These are phyloP conservation scores for Leucosticte australis DNA, from an alignment of 2,113 vertebrate species.

Conservation along the genomic window DNA sequence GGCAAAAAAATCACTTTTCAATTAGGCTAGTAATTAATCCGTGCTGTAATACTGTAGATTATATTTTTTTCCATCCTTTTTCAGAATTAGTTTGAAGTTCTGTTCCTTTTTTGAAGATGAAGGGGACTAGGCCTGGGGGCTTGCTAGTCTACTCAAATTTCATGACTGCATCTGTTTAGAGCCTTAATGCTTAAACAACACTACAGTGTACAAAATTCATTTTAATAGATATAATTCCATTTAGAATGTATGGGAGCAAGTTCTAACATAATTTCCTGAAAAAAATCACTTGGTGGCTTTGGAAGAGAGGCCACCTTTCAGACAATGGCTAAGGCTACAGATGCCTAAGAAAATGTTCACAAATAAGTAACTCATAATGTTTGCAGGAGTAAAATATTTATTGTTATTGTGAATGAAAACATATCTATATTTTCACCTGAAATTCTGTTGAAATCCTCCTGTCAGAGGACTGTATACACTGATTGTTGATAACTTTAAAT, in stretches of 20 bases:
- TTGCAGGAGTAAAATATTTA: background rate
- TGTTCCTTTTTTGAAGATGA: background rate
- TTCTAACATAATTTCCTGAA: background rate
- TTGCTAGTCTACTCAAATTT: background rate
- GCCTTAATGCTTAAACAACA: background rate
- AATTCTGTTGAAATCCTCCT: background rate
- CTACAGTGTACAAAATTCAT: background rate
- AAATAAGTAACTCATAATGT: background rate
- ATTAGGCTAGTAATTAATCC: slow-evolving; percentile 29
- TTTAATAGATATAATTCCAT: background rate
- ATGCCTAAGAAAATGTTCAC: background rate
- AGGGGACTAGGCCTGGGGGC: background rate
- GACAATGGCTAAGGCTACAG: background rate
- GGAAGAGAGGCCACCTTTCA: background rate
- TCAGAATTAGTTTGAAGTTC: background rate
- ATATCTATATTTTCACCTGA: background rate
- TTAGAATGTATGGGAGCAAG: background rate
- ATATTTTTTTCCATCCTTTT: background rate
- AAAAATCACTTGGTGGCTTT: background rate
- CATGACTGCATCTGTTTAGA: background rate
- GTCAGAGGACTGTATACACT: background rate
- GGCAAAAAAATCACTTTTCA: background rate
- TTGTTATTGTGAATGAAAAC: background rate
- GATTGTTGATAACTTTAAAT: background rate
- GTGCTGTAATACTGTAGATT: background rate